phyloP scores from a whole-genome alignment of 2,113 vertebrate species.

The Barbus barbus region DNA sequence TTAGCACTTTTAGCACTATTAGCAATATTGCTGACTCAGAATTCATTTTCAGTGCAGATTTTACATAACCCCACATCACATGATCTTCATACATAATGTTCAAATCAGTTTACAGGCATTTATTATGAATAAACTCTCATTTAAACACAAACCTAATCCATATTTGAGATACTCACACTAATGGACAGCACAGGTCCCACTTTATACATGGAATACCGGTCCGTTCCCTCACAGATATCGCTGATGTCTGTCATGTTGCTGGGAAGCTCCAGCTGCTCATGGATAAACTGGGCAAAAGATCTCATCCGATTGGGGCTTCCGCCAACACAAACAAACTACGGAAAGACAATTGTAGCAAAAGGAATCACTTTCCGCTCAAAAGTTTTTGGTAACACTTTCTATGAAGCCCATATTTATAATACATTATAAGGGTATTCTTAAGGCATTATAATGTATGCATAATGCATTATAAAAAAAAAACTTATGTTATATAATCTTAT shows the following conservation, averaged over 20 bases:
- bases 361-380: neutral
- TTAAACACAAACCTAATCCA: neutral
- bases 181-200: conserved; percentile 83
- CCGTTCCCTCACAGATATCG: conserved; percentile 82
- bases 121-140: neutral
- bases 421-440: too few relatives aligned
- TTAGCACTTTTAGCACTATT: neutral
- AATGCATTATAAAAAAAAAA: too few relatives aligned
- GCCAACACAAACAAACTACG: conserved; percentile 85
- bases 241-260: conserved; percentile 68
- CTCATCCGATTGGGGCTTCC: conserved; percentile 85
- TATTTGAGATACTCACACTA: conserved; percentile 73
- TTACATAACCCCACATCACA: neutral
- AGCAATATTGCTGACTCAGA: neutral
- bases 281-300: conserved; percentile 83
- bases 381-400: too few relatives aligned
- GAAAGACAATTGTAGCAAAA: neutral
- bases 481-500: too few relatives aligned
- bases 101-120: neutral
- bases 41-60: neutral
- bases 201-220: conserved; percentile 86
- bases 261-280: conserved; percentile 75
- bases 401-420: too few relatives aligned
- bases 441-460: too few relatives aligned
- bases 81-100: neutral